Evolutionary conservation across 2,888 invertebrate genomes (phyloP).

Genomic region (Parnassius apollo): DNA sequence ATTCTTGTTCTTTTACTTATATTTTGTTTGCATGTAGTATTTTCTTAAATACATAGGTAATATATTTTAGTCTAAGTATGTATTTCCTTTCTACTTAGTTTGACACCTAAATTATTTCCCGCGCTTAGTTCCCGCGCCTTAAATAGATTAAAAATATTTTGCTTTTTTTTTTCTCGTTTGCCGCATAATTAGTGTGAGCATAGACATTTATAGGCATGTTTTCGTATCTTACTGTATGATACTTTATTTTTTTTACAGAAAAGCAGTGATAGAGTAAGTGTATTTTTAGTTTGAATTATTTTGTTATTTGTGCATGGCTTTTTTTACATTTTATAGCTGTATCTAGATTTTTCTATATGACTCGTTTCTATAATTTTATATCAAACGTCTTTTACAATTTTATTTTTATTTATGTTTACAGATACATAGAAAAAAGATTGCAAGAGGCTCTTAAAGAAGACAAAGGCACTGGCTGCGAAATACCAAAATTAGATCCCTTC

Average conservation of each 20-base stretch:
- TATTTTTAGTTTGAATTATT: conserved; percentile 15
- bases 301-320: not conserved
- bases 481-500: conserved; percentile 70
- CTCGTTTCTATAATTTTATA: not conserved
- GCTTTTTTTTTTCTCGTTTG: no score
- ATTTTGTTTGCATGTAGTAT: no score
- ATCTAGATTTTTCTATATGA: not conserved
- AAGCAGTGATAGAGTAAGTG: conserved; percentile 60
- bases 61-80: no score
- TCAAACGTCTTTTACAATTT: not conserved
- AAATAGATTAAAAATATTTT: no score
- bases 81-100: no score
- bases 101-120: no score
- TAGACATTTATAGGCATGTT: not conserved
- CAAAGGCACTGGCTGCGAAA: conserved; percentile 63
- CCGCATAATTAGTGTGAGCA: not conserved
- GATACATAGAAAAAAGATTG: conserved; percentile 58
- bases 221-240: not conserved
- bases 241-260: conserved; percentile 52
- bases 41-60: no score
- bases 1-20: no score
- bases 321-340: not conserved
- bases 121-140: no score
- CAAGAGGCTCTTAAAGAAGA: conserved; percentile 58
- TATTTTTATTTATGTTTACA: conserved; percentile 32